Evolutionary conservation across 2,113 vertebrate species (phyloP), one percentile per base, ranked within the genome.

Genomic region (Nannospalax galili): DNA sequence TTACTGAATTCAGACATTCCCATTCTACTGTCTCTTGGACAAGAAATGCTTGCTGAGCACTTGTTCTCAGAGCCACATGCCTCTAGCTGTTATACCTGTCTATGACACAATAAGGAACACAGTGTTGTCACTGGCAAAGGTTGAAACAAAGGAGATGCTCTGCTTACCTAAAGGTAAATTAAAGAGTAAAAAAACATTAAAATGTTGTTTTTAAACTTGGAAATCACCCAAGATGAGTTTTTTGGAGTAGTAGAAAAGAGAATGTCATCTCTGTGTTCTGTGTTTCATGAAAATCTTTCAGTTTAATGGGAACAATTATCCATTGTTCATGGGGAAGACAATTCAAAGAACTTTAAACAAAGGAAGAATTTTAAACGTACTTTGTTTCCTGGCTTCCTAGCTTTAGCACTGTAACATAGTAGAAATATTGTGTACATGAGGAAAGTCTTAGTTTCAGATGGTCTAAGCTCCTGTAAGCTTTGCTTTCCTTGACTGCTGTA

Each of bases 201-300:
- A 69, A 14, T 69, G 52, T 81, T 19, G 78, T 82, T 95, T 90
- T 78, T 72, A 84, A 84, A 79, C 20, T 88, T 91, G 79, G 78
- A 84, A 40, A n/a, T n/a, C 86, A 16, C 82, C 1, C 67, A 90
- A 93, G 78, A 73, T 56, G 15, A 42, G 2, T 32, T 35, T 72
- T 70, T 92, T 56, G 60, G 28, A 56, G 32, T 11, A 32, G 19
- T 6, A 42, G 56, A n/a, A 30, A n/a, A n/a, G 24, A 15, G 58
- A 62, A n/a, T n/a, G n/a, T n/a, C n/a, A n/a, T n/a, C n/a, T n/a
- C n/a, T n/a, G n/a, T n/a, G n/a, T n/a, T n/a, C n/a, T n/a, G n/a
- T n/a, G n/a, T n/a, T n/a, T 58, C 65, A 62, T 26, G 48, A 16
- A 95, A 67, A 32, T 48, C n/a, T 82, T 82, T 92, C 70, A 60